phyloP scores from a whole-genome alignment of 37 sponge, comb jelly and placozoan species.

The Haliclona indistincta region DNA sequence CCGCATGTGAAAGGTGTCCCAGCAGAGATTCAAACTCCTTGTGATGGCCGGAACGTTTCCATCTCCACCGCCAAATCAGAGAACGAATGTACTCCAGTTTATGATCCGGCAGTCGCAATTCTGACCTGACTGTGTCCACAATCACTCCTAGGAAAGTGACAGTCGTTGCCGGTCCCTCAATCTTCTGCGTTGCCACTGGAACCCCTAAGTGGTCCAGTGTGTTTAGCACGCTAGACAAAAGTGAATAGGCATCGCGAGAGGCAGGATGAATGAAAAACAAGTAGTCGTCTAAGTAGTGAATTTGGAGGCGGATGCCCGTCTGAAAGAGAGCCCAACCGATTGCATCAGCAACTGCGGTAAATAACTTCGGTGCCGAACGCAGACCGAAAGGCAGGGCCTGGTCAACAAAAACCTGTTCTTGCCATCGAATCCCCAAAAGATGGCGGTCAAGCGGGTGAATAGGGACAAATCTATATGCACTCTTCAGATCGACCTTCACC shows the following conservation, averaged over 20 bases:
- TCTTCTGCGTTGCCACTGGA: slow-evolving; percentile 33
- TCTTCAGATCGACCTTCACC: slow-evolving; percentile 32
- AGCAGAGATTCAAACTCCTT: neutral
- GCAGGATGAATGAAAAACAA: neutral
- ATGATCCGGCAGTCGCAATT: slow-evolving; percentile 30
- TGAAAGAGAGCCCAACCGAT: slow-evolving; percentile 13
- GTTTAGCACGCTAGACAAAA: neutral
- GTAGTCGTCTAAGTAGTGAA: slow-evolving; percentile 38
- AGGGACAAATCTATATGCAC: slow-evolving; percentile 28
- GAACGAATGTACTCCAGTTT: too few relatives aligned
- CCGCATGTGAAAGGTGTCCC: neutral
- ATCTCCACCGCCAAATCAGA: too few relatives aligned
- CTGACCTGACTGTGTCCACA: slow-evolving; percentile 5
- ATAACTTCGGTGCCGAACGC: too few relatives aligned
- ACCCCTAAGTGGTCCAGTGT: slow-evolving; percentile 12
- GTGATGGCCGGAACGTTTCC: too few relatives aligned
- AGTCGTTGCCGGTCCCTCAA: slow-evolving; percentile 25
- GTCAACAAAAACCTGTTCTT: slow-evolving; percentile 22
- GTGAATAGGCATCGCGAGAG: neutral
- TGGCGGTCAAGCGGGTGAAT: slow-evolving; percentile 39
- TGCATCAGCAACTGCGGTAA: slow-evolving; percentile 38
- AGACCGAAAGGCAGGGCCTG: too few relatives aligned
- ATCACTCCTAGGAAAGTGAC: slow-evolving; percentile 38
- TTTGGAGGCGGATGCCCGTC: neutral
- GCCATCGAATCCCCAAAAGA: slow-evolving; percentile 33